Base-by-base conservation (phyloP, 2,797 vertebrate genomes). In the Silurus lanzhouensis region DNA sequence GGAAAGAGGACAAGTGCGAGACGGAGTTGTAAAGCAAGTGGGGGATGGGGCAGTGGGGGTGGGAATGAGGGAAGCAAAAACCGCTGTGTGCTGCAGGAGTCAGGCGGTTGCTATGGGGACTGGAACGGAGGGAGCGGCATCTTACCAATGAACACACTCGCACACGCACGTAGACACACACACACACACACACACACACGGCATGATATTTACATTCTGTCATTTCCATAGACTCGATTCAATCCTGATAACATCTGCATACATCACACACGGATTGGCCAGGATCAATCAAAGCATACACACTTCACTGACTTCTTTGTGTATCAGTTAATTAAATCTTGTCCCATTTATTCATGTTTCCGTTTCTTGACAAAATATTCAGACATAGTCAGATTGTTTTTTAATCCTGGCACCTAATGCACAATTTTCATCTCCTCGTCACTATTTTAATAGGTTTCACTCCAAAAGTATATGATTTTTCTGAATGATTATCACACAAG, bases 41-140 rank as follows among this genome's bases (percentile, higher is more conserved):
- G 88, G 88, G 88, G 88, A 86, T 84, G 86, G 88, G 79, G 82
- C 48, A 66, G 25, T 22, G 67, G 81, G 84, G 76, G 81, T 82
- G 82, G 71, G 82, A 67, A 72, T 78, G 71, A 44, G 76, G 10
- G 46, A 80, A 81, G 84, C 64, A 81, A 83, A 88, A 77, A 88
- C 58, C 83, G 85, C 84, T 83, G 80, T 71, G 82, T 86, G 82
- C 82, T 84, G 88, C 82, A 83, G 84, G 84, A 89, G 86, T 89
- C 86, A 55, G 77, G 31, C 52, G 84, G 88, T 89, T 89, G 82
- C 84, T 75, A 89, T 87, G 82, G 86, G 3, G 74, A 89, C 85
- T 64, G 80, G 67, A 75, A 31, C 75, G 68, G 57, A 83, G 85
- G 85, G 88, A 85, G 85, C 70, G 74, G 84, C 81, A 76, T 83